Base-by-base conservation (phyloP, 1,140 invertebrate species). In the Drosophila pruinosa region DNA sequence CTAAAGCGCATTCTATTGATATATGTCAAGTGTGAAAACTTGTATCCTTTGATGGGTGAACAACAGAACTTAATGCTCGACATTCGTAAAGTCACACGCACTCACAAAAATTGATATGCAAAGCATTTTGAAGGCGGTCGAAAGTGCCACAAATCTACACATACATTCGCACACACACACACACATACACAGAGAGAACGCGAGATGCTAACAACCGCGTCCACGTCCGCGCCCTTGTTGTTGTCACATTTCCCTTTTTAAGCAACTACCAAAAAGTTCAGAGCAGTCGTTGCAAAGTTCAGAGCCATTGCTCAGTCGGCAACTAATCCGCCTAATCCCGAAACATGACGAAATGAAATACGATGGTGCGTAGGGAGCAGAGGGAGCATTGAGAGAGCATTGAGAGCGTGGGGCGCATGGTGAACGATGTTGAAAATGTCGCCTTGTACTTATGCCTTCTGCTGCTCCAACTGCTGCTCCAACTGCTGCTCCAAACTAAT, bases 331-430 rank as follows among this genome's bases (percentile, higher is more conserved):
- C 59, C 77, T 90, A 90, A 90, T 90, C 89, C 89, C 78, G 78
- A 79, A 89, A 90, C 89, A 90, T 90, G 89, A 90, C 89, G 89
- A 90, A 90, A 90, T 90, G 89, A 90, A 90, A 90, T 90, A 90
- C 89, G 89, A 90, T 77, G 81, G 79, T 82, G 81, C 77, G 83
- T 82, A 78, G 82, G 74, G 77, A 53, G 38, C 21, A 19, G 3
- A 12, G 43, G 2, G 43, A 24, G 31, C 10, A 10, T 22, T 8
- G 22, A 8, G 7, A 2, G 45, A 64, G 71, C 54, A 63, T 48
- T 45, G 62, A 54, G 56, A 67, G 45, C 39, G 52, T 22, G 31
- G 53, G 26, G 28, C 6, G 43, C 14, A 22, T 1, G 10, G 39
- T 8, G 26, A 48, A 22, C 10, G 7, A 22, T 45, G 56, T 24